Evolutionary conservation across 2,797 vertebrate genomes (phyloP), one percentile per base, ranked within the genome.

Genomic region (Pitangus sulphuratus): DNA sequence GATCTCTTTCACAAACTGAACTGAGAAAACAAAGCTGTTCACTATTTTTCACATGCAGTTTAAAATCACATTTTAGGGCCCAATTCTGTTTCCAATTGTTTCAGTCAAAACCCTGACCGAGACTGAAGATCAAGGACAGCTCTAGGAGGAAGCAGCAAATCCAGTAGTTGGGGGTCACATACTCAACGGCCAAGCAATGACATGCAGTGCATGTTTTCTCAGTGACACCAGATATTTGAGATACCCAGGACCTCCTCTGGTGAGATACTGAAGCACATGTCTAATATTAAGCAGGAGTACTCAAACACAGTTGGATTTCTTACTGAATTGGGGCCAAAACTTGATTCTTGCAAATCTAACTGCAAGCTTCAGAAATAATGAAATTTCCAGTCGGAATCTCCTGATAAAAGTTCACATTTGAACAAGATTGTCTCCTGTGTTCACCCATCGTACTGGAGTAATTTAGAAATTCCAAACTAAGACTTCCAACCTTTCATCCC

Each of bases 391-490:
- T 61, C 2, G 35, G 69, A 65, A 78, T 51, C 71, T 86, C 57
- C 71, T 61, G 48, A 57, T 61, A 40, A 53, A 78, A 79, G 40
- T 62, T 93, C 47, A 44, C 0, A 0, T 90, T 78, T 65, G 85
- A 85, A 72, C n/a, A 70, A 92, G 97, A 97, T 96, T 97, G 97
- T 98, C 97, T 91, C 57, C 45, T 57, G 17, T 35, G 31, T 39
- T 91, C 75, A 57, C 21, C n/a, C 77, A 37, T 20, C 0, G 0
- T 57, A 62, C 50, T 61, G 51, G 93, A 96, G 48, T 31, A 87
- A 86, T 76, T 91, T 44, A 76, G 50, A 69, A 88, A 66, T 84
- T 91, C 79, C 83, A 76, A 76, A 82, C 42, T 9, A 87, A 75
- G 54, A 77, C 62, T 91, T 95, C 37, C 77, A 91, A 7, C 20